Percentiles rank a stretch among this genome's conserved stretches.
phyloP scores from a whole-genome alignment of 2,888 invertebrate genomes.

The Mayetiola destructor region DNA sequence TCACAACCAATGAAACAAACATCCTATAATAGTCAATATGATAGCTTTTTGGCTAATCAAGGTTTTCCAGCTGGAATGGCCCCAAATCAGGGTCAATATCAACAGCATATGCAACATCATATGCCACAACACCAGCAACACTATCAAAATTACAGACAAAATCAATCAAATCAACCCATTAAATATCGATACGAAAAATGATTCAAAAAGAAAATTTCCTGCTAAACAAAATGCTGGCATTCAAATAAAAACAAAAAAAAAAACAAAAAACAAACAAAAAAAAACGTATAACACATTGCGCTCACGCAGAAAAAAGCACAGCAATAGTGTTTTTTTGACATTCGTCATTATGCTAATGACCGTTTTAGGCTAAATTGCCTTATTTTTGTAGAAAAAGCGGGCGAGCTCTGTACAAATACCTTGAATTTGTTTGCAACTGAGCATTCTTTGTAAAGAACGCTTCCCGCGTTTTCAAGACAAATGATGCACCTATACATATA shows the following conservation, averaged over 20 bases:
- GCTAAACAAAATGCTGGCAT: too few relatives aligned
- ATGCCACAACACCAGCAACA: neutral
- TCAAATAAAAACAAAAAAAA: neutral
- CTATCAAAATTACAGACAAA: neutral
- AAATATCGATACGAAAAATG: neutral
- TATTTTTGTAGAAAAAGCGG: too few relatives aligned
- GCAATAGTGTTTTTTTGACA: too few relatives aligned
- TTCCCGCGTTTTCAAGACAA: too few relatives aligned
- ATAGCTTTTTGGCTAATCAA: conserved; percentile 3
- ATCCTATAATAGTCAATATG: neutral
- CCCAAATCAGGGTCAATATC: neutral
- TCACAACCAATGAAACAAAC: neutral
- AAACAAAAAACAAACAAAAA: neutral
- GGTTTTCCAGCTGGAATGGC: neutral
- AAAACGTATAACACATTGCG: neutral
- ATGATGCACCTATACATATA: too few relatives aligned
- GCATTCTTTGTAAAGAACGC: too few relatives aligned
- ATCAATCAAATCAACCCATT: neutral
- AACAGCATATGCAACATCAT: neutral
- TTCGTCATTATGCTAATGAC: neutral
- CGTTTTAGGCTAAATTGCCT: neutral
- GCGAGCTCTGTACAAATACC: too few relatives aligned
- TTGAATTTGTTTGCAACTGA: neutral
- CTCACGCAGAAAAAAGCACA: neutral
- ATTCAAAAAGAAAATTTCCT: too few relatives aligned